Percentiles rank a stretch among this genome's conserved stretches.
These are phyloP conservation scores for Cephus pygmeus DNA, from an alignment of 2,888 invertebrate species.

Conservation along the genomic window DNA sequence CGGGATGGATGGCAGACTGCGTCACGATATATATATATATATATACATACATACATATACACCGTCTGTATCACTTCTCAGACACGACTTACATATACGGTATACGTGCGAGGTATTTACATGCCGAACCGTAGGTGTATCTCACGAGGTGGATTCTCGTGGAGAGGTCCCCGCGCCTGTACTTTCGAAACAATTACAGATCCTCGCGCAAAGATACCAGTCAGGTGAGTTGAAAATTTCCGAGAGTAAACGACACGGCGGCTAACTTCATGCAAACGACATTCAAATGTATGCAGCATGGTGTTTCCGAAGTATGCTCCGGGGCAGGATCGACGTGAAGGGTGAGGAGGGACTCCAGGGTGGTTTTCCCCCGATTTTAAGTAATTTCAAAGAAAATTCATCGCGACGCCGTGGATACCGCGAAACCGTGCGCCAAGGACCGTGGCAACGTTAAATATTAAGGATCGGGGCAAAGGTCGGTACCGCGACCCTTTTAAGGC, in stretches of 20 bases:
- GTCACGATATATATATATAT: background rate
- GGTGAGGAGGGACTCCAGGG: background rate
- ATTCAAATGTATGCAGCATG: background rate
- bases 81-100: background rate
- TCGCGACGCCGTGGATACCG: background rate
- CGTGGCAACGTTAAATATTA: background rate
- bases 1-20: background rate
- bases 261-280: background rate
- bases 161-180: background rate
- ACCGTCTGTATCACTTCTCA: background rate
- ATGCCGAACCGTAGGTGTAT: background rate
- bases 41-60: background rate
- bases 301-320: background rate
- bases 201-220: background rate
- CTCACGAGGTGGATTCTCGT: background rate
- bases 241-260: background rate
- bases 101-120: background rate
- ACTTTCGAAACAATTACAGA: background rate
- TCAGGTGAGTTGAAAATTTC: background rate
- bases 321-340: background rate
- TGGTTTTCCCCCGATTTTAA: background rate
- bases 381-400: background rate
- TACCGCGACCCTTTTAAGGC: background rate
- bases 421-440: background rate
- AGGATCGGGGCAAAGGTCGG: background rate